These are phyloP conservation scores for Apotomis capreana DNA, from an alignment of 2,888 invertebrate genomes.

Conservation along the genomic window DNA sequence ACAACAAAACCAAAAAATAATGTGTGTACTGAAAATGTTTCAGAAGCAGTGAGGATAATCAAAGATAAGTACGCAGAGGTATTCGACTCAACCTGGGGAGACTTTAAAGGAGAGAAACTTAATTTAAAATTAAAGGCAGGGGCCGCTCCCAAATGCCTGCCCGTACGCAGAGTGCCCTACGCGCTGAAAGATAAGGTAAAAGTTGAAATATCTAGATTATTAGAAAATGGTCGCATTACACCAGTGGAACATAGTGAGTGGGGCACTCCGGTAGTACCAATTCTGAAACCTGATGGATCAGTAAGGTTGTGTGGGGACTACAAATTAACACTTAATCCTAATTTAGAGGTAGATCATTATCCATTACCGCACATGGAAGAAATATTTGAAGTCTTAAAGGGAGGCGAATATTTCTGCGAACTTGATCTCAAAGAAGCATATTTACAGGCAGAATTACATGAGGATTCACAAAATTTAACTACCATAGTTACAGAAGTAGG, in stretches of 20 bases:
- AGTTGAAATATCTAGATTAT: too few species aligned
- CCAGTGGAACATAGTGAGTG: slow-evolving; percentile 16
- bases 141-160: too few species aligned
- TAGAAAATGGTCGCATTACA: too few species aligned
- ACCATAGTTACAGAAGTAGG: slow-evolving; percentile 41
- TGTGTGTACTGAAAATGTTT: too few species aligned
- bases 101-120: too few species aligned
- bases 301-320: neutral
- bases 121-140: too few species aligned
- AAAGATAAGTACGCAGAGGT: too few species aligned
- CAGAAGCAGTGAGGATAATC: too few species aligned
- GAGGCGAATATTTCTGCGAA: slow-evolving; percentile 43
- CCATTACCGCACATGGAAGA: slow-evolving; percentile 27
- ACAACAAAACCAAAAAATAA: too few species aligned
- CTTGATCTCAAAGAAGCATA: slow-evolving; percentile 45
- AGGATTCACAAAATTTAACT: slow-evolving; percentile 35
- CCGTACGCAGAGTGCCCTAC: too few species aligned
- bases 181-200: too few species aligned
- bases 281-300: slow-evolving; percentile 29
- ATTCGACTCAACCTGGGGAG: too few species aligned
- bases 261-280: slow-evolving; percentile 39
- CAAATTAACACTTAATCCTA: slow-evolving; percentile 34
- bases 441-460: slow-evolving; percentile 40
- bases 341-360: slow-evolving; percentile 37
- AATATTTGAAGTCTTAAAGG: slow-evolving; percentile 30